Evolutionary conservation across 2,888 invertebrate species (phyloP).

Genomic region (Trilocha varians): DNA sequence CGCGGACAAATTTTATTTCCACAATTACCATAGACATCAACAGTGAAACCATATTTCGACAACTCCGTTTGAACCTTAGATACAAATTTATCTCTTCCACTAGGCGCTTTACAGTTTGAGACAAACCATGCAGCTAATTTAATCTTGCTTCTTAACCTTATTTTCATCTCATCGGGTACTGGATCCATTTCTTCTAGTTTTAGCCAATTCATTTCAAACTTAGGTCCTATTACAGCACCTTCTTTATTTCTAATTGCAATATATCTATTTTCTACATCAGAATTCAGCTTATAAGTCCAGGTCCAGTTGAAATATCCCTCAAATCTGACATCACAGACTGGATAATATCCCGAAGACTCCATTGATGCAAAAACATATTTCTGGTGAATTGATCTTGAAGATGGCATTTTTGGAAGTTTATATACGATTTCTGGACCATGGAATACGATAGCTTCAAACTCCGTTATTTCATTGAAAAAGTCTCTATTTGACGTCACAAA

Average conservation of each 20-base stretch:
- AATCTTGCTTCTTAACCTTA: constrained; percentile 25
- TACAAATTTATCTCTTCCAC: constrained; percentile 24
- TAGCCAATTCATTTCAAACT: constrained; percentile 30
- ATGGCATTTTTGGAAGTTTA: constrained; percentile 11
- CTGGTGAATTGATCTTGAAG: constrained; percentile 20
- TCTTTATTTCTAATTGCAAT: constrained; percentile 24
- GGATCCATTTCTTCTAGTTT: constrained; percentile 26
- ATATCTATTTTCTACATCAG: constrained; percentile 34
- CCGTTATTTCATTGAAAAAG: constrained; percentile 14
- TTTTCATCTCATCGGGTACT: constrained; percentile 22
- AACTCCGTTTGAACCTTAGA: constrained; percentile 21
- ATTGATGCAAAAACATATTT: constrained; percentile 30
- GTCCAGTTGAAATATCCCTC: constrained; percentile 41
- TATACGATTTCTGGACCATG: constrained; percentile 25
- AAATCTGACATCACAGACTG: constrained; percentile 21
- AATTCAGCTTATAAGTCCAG: constrained; percentile 38
- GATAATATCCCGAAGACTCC: constrained; percentile 34
- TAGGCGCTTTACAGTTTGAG: constrained; percentile 31
- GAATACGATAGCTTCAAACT: constrained; percentile 32
- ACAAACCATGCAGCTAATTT: constrained; percentile 45
- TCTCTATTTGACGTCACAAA: constrained; percentile 23
- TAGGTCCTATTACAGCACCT: constrained; percentile 28
- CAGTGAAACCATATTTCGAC: constrained; percentile 18
- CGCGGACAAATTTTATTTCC: constrained; percentile 26
- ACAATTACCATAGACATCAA: constrained; percentile 40